These are phyloP conservation scores for Polypedilum vanderplanki DNA, from an alignment of 1,140 invertebrate genomes.

Conservation along the genomic window DNA sequence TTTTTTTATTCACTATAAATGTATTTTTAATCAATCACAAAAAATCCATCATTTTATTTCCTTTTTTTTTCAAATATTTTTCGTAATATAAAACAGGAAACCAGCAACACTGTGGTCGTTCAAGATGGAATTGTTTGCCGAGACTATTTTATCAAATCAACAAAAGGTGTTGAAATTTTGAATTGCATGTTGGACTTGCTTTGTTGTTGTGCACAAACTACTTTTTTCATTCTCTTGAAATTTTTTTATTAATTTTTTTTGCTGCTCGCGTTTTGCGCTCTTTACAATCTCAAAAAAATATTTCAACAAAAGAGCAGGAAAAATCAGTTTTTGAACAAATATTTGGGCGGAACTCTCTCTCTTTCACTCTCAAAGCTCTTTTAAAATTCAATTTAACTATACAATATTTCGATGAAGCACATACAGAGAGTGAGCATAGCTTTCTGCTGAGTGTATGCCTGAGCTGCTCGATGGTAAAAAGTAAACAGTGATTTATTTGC, in stretches of 20 bases:
- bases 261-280: neutral
- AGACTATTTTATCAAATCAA: slow-evolving; percentile 29
- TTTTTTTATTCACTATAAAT: neutral
- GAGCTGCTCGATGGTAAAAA: neutral
- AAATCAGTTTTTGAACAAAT: neutral
- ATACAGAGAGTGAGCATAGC: neutral
- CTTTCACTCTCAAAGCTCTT: neutral
- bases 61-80: too few relatives aligned
- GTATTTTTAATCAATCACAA: neutral
- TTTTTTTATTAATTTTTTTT: slow-evolving; percentile 26
- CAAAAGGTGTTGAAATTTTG: slow-evolving; percentile 28
- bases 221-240: neutral
- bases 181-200: slow-evolving; percentile 17
- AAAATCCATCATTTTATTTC: neutral
- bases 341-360: slow-evolving; percentile 27
- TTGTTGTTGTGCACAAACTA: slow-evolving; percentile 4
- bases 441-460: neutral
- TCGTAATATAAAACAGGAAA: neutral
- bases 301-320: neutral
- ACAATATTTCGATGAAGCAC: too few relatives aligned
- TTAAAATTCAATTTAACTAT: slow-evolving; percentile 14
- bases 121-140: slow-evolving; percentile 15
- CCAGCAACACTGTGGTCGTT: neutral
- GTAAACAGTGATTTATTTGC: slow-evolving; percentile 28
- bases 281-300: neutral